Evolutionary conservation across 2,888 invertebrate genomes (phyloP).

Genomic region (Carabus problematicus): DNA sequence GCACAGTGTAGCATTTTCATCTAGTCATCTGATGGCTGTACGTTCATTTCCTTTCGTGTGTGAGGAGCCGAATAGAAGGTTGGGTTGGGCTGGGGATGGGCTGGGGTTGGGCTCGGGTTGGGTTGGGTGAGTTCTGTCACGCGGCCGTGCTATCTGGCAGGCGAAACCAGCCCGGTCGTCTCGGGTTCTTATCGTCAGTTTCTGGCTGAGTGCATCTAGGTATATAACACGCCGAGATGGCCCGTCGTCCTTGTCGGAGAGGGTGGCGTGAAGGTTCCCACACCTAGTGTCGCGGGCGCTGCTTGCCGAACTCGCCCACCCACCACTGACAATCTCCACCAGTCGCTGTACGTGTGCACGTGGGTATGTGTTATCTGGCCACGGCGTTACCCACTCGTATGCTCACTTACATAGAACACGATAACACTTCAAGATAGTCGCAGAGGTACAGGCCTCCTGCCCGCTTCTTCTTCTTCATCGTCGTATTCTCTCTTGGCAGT

Average conservation of each 20-base stretch:
- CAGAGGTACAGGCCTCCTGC: background rate
- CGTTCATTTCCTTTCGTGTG: conserved; percentile 5
- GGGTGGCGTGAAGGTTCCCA: conserved; percentile 25
- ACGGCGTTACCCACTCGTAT: conserved; percentile 41
- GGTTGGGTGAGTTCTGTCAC: background rate
- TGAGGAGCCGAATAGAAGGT: background rate
- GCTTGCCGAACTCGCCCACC: conserved; percentile 30
- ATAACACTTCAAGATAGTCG: conserved; percentile 43
- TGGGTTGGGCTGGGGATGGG: background rate
- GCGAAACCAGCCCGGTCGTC: conserved; percentile 49
- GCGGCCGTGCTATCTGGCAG: conserved; percentile 12
- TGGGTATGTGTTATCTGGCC: conserved; percentile 28
- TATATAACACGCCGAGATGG: conserved; percentile 41
- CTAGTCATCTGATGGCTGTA: conserved; percentile 10
- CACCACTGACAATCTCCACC: conserved; percentile 36
- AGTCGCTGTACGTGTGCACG: conserved; percentile 1
- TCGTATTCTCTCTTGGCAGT: too few species aligned
- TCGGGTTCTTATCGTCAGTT: conserved; percentile 60
- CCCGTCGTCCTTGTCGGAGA: conserved; percentile 17
- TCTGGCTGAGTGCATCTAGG: conserved; percentile 58
- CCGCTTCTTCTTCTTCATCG: too few species aligned
- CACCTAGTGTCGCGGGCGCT: conserved; percentile 40
- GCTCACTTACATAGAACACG: conserved; percentile 42
- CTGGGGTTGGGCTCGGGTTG: conserved; percentile 12
- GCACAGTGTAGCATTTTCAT: conserved; percentile 11